Conservation (phyloP, 2,113 vertebrate species). For the Hucho hucho region DNA sequence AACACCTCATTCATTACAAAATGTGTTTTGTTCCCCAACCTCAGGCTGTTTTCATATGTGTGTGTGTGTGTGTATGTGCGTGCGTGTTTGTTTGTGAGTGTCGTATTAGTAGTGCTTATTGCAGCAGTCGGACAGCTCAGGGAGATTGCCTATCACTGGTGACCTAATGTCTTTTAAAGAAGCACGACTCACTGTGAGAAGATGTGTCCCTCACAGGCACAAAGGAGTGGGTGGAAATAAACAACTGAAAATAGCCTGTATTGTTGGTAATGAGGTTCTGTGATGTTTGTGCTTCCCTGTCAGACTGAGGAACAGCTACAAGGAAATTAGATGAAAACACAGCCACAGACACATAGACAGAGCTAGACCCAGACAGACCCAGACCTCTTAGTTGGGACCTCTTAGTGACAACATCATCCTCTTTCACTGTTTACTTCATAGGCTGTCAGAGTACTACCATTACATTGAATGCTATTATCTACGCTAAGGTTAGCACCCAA, state of each 20-base stretch:
- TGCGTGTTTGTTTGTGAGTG: background rate
- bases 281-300: background rate
- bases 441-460: too few species aligned
- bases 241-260: background rate
- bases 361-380: background rate
- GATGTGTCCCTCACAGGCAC: constrained; percentile 7
- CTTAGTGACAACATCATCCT: too few species aligned
- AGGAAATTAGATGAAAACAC: background rate
- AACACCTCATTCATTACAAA: background rate
- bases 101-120: background rate
- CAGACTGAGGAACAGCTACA: constrained; percentile 1
- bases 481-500: too few species aligned
- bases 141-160: constrained; percentile 21
- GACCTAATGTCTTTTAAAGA: constrained; percentile 13
- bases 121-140: constrained; percentile 1
- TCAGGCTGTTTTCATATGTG: background rate
- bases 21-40: background rate
- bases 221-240: constrained; percentile 7
- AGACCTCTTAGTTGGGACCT: too few species aligned
- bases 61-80: too few species aligned
- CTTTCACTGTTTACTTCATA: too few species aligned
- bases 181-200: background rate
- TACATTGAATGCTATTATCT: too few species aligned
- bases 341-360: background rate
- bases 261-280: constrained; percentile 11